These are phyloP conservation scores for Ciconia maguari DNA, from an alignment of 2,113 vertebrate species.

Conservation along the genomic window DNA sequence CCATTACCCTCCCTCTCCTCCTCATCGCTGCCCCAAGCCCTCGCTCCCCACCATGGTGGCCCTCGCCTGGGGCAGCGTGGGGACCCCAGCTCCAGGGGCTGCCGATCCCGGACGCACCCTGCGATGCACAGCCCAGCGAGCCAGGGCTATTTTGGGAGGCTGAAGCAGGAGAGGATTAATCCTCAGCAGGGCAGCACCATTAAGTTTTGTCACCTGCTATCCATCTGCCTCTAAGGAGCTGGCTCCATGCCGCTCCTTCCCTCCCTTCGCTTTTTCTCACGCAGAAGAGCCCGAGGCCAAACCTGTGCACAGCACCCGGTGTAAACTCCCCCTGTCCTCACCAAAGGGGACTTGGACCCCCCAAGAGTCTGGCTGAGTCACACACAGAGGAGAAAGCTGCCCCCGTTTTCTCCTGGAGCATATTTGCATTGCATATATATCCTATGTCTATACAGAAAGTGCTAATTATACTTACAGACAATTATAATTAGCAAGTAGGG, in stretches of 20 bases:
- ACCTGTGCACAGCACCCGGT: neutral
- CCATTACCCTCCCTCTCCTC: too few species aligned
- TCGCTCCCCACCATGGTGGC: neutral
- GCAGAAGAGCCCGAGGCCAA: neutral
- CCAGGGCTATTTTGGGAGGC: neutral
- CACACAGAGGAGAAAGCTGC: neutral
- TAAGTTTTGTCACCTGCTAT: neutral
- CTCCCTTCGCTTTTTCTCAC: neutral
- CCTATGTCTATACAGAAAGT: neutral
- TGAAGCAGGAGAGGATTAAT: neutral
- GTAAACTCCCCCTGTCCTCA: neutral
- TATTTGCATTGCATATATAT: neutral
- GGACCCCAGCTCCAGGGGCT: neutral
- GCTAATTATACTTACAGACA: neutral
- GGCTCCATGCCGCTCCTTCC: neutral
- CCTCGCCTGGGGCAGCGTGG: neutral
- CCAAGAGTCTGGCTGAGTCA: neutral
- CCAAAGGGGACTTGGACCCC: neutral
- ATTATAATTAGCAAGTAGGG: neutral
- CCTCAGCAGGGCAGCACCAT: neutral
- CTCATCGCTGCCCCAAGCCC: neutral
- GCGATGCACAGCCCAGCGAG: neutral
- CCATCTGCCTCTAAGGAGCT: neutral
- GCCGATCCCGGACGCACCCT: neutral
- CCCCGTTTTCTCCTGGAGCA: neutral